A percentile compares a stretch with the other conserved stretches of the same genome.
Evolutionary conservation across 2,797 vertebrate genomes (phyloP).

Genomic region (Euphonia xanthogaster): DNA sequence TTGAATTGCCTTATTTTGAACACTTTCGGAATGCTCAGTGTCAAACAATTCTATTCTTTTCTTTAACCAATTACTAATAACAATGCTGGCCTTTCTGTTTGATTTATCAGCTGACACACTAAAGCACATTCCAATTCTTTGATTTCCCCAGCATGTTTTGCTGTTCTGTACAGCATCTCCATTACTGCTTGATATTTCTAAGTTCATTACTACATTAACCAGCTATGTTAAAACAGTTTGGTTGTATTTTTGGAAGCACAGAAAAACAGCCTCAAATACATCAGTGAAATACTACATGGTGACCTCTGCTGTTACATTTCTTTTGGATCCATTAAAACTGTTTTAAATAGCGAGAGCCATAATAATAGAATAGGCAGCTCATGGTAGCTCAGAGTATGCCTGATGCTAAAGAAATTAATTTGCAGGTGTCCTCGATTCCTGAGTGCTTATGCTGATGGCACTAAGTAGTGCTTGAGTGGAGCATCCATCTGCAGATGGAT

Average conservation of each 20-base stretch:
- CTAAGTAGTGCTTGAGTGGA: neutral
- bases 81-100: neutral
- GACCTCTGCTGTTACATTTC: slow-evolving; percentile 30
- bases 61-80: neutral
- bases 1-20: neutral
- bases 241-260: slow-evolving; percentile 52
- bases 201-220: slow-evolving; percentile 22
- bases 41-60: neutral
- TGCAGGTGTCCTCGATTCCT: neutral
- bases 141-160: slow-evolving; percentile 1
- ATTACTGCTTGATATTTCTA: neutral
- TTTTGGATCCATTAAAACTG: slow-evolving; percentile 20
- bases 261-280: slow-evolving; percentile 2
- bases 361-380: neutral
- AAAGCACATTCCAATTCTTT: neutral
- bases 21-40: neutral
- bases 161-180: slow-evolving; percentile 31
- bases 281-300: slow-evolving; percentile 17
- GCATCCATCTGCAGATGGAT: neutral
- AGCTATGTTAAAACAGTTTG: slow-evolving; percentile 32
- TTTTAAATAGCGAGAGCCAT: neutral
- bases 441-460: neutral
- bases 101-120: neutral
- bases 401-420: neutral
- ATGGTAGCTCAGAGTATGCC: neutral